phyloP scores from a whole-genome alignment of 2,797 vertebrate genomes.

The Peromyscus nudipes region DNA sequence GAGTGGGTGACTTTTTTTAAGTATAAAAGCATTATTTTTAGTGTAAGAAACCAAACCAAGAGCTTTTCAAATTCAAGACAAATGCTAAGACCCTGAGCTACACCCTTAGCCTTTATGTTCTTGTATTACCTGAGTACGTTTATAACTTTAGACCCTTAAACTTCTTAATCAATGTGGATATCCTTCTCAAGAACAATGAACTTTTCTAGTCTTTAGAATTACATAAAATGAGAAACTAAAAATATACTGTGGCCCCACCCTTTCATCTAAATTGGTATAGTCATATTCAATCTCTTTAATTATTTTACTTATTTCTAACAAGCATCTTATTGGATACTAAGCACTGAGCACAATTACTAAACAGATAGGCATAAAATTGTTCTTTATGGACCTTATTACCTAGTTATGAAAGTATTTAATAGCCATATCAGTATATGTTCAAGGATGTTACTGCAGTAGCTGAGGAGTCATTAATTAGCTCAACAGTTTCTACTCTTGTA shows the following conservation, averaged over 20 bases:
- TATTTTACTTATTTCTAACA: slow-evolving; percentile 33
- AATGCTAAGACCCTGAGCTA: too few species aligned
- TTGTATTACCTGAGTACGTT: not conserved
- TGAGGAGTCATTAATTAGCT: not conserved
- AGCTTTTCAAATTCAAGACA: not conserved
- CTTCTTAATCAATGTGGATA: not conserved
- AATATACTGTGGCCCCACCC: not conserved
- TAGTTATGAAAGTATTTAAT: slow-evolving; percentile 12
- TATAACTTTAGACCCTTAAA: slow-evolving; percentile 16
- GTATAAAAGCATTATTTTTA: not conserved
- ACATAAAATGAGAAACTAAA: not conserved
- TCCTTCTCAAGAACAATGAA: not conserved
- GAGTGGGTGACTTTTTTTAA: not conserved
- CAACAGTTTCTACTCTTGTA: not conserved
- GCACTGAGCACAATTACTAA: not conserved
- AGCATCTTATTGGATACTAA: slow-evolving; percentile 23
- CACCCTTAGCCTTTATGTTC: not conserved
- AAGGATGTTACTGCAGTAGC: not conserved
- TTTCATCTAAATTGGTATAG: not conserved
- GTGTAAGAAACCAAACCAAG: not conserved
- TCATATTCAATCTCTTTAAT: slow-evolving; percentile 43
- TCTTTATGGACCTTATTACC: not conserved
- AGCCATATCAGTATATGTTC: not conserved
- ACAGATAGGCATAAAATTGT: not conserved
- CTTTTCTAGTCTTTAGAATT: not conserved